These are phyloP conservation scores for Eristalis intricaria DNA, from an alignment of 2,888 invertebrate genomes.

Conservation along the genomic window DNA sequence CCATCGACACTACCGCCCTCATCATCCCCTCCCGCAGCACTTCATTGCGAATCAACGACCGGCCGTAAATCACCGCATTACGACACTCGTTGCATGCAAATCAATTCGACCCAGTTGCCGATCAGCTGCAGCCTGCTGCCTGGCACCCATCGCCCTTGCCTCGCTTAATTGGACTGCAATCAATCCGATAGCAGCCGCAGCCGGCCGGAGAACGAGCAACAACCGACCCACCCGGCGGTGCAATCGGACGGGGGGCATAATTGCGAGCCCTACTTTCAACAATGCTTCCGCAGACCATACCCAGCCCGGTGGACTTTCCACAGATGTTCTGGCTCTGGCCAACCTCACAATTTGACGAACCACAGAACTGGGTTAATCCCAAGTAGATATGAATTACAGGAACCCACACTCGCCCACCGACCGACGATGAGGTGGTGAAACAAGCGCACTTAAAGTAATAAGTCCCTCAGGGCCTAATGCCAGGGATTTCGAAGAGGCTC, in stretches of 20 bases:
- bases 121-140: conserved; percentile 33
- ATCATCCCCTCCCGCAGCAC: neutral
- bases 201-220: neutral
- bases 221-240: neutral
- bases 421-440: neutral
- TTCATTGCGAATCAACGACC: neutral
- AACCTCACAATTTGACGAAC: conserved; percentile 46
- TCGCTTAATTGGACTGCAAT: neutral
- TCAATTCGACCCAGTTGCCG: conserved; percentile 51
- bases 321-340: conserved; percentile 56
- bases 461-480: neutral
- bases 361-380: conserved; percentile 54
- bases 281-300: neutral
- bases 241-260: conserved; percentile 14
- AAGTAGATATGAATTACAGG: conserved; percentile 29
- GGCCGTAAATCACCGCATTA: conserved; percentile 7
- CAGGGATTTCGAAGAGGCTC: neutral
- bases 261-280: neutral
- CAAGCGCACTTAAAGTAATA: neutral
- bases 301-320: neutral
- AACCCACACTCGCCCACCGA: neutral
- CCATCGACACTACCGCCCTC: neutral
- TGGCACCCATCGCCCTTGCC: neutral
- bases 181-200: conserved; percentile 32
- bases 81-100: conserved; percentile 36